Evolutionary conservation across 1,140 invertebrate genomes (phyloP), one percentile per base, ranked within the genome.

Genomic region (Drosophila ficusphila): DNA sequence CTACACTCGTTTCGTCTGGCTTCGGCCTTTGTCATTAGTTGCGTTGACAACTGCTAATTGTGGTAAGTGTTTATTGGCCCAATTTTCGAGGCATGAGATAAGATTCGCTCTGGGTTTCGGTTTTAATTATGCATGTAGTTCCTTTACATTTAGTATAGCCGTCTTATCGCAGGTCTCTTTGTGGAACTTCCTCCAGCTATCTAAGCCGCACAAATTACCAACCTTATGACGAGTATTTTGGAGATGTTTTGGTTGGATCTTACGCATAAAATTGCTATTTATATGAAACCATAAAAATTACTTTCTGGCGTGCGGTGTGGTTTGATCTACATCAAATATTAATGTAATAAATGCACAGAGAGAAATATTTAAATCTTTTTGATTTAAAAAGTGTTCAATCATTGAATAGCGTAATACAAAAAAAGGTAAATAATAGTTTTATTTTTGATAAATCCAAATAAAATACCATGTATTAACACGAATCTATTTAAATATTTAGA

Each of bases 41-140:
- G 31, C 46, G 46, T 73, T 42, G 49, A 62, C 69, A 73, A 62
- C 41, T 34, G 48, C 68, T 72, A 72, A 72, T 72, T 72, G 69
- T 73, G 41, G 69, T 72, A 61, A 72, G 69, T 73, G 69, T 72
- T 73, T 73, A 70, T 64, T 62, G 56, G 69, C 57, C 70, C 68
- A 73, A 62, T 73, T 73, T 62, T 73, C 68, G 23, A 11, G 25
- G 46, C 6, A 44, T 34, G 12, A 12, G 71, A 74, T 75, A 75
- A 75, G 70, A 75, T 65, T 56, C 18, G 61, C 12, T 34, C 33
- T 36, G 27, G 21, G 61, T 67, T 56, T 47, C 47, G 6, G 42
- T 48, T 74, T 74, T 75, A 75, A 75, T 75, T 75, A 75, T 73
- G 41, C 57, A 72, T 73, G 69, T 73, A 52, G 47, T 61, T 31